These are phyloP conservation scores for Microchirus variegatus DNA, from an alignment of 2,797 vertebrate species.

Conservation along the genomic window DNA sequence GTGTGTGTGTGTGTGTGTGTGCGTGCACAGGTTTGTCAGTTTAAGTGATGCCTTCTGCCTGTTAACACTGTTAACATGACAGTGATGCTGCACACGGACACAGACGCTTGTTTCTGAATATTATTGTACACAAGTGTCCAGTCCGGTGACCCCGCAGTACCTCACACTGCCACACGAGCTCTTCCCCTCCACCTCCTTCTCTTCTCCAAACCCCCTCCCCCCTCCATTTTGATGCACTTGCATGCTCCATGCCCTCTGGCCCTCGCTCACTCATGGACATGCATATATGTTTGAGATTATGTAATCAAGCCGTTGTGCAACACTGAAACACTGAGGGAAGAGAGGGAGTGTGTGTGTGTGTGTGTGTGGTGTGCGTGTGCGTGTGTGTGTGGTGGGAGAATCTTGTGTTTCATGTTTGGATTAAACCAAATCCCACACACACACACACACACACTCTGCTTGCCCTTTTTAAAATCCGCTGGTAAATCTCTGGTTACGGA, in stretches of 20 bases:
- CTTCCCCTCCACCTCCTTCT: constrained; percentile 15
- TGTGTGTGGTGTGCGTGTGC: constrained; percentile 20
- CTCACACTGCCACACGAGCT: not conserved
- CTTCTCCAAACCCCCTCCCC: constrained; percentile 1
- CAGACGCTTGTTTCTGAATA: not conserved
- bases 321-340: constrained; percentile 36
- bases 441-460: constrained; percentile 22
- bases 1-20: constrained; percentile 32
- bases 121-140: not conserved
- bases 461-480: constrained; percentile 64
- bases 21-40: constrained; percentile 7
- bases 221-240: constrained; percentile 50
- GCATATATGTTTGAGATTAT: constrained; percentile 81
- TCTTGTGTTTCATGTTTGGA: constrained; percentile 77
- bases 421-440: constrained; percentile 72
- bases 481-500: constrained; percentile 65
- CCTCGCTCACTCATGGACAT: constrained; percentile 68
- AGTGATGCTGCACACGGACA: constrained; percentile 27
- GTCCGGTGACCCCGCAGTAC: too few species aligned
- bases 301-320: constrained; percentile 80
- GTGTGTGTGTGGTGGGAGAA: constrained; percentile 25
- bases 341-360: constrained; percentile 4
- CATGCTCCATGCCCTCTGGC: constrained; percentile 53
- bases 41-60: constrained; percentile 37
- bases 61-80: constrained; percentile 44